A percentile compares a stretch with the other conserved stretches of the same genome.
Evolutionary conservation across 2,113 vertebrate species (phyloP).

Genomic region (Sinocyclocheilus rhinocerous): DNA sequence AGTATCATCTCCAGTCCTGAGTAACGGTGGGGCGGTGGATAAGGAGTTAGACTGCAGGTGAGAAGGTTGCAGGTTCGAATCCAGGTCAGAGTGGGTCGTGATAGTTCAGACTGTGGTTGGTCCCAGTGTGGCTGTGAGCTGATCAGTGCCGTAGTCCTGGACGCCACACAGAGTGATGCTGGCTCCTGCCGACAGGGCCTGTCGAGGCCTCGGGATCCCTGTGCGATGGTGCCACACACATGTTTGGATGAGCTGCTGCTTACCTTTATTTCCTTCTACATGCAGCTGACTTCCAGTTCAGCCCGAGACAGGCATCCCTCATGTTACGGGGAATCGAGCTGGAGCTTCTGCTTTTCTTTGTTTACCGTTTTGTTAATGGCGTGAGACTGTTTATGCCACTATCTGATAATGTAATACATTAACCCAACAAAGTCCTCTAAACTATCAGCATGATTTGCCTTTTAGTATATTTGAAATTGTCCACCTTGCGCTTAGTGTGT

Average conservation of each 20-base stretch:
- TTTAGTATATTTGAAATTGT: too few species aligned
- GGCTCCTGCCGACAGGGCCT: conserved; percentile 95
- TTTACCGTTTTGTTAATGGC: too few species aligned
- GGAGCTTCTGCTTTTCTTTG: too few species aligned
- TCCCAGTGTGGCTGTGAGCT: conserved; percentile 69
- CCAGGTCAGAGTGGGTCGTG: neutral
- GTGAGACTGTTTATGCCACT: too few species aligned
- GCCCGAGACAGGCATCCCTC: too few species aligned
- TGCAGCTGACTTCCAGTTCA: conserved; percentile 76
- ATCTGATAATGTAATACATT: too few species aligned
- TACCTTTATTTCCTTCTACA: conserved; percentile 3
- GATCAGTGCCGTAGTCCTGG: conserved; percentile 71
- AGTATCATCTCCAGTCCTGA: too few species aligned
- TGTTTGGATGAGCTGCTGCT: neutral
- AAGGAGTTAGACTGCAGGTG: neutral
- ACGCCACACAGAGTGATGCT: conserved; percentile 83
- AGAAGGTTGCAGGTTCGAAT: conserved; percentile 6
- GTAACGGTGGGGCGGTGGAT: neutral
- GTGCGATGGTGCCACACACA: conserved; percentile 95
- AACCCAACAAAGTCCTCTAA: too few species aligned
- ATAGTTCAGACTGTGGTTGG: conserved; percentile 44
- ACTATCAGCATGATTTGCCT: too few species aligned
- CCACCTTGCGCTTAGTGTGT: too few species aligned
- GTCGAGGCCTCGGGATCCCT: conserved; percentile 82
- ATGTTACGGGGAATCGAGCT: too few species aligned